Conservation (phyloP, 1,140 invertebrate genomes). For the Diachasma alloeum region DNA sequence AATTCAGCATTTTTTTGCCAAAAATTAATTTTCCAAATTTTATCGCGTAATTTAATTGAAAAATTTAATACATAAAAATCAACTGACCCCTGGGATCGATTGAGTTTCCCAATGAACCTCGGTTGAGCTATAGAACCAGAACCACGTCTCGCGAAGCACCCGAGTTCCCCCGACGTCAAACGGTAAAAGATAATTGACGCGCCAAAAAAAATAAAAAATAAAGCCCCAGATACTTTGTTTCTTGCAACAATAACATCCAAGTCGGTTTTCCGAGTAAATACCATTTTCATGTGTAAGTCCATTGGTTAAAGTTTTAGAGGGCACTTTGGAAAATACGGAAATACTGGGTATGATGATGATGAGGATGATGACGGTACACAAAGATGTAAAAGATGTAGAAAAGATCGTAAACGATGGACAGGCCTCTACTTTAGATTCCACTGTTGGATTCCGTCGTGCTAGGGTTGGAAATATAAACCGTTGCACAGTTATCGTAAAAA, state of each 20-base stretch:
- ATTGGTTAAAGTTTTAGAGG: neutral
- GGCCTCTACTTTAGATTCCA: neutral
- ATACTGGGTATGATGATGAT: neutral
- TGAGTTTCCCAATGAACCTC: too few relatives aligned
- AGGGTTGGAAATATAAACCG: neutral
- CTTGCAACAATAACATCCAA: neutral
- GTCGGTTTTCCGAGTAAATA: neutral
- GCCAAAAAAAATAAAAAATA: neutral
- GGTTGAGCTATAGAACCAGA: too few relatives aligned
- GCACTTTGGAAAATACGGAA: neutral
- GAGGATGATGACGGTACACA: neutral
- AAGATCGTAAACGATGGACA: neutral
- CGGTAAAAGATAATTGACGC: slow-evolving; percentile 17
- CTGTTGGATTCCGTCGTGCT: neutral
- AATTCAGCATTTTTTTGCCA: too few relatives aligned
- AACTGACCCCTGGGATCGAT: too few relatives aligned
- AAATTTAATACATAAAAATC: too few relatives aligned
- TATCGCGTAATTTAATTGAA: too few relatives aligned
- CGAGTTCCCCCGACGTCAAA: neutral
- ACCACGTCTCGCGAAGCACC: too few relatives aligned
- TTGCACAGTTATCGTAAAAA: slow-evolving; percentile 12
- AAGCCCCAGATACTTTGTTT: neutral
- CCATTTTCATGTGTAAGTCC: neutral
- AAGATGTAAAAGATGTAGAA: neutral
- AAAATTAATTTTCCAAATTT: too few relatives aligned